Base-by-base conservation (phyloP, 2,113 vertebrate genomes). In the Pardalotus punctatus region DNA sequence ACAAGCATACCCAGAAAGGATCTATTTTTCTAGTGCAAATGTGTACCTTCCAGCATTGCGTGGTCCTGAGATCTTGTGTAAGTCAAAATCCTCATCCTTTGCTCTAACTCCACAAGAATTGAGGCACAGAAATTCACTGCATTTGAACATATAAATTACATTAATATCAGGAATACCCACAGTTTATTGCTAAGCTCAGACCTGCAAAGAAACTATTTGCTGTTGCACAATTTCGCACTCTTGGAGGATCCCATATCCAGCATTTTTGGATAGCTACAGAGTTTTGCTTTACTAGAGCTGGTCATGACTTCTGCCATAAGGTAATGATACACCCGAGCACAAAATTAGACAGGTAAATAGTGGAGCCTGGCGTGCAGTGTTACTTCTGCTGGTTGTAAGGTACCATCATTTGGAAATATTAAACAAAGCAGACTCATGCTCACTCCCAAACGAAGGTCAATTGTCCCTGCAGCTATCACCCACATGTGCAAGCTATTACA, bases 401-500 rank as follows among this genome's bases (percentile, higher is more conserved):
- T 22, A n/a, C 93, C 93, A 50, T 93, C 97, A 65, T 84, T 93
- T 93, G 95, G 94, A 97, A 97, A 93, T 93, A 79, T 53, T 83
- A 94, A 97, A 82, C 91, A 87, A 94, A 94, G 69, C 4, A 84
- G 97, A 71, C 65, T 88, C 27, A 40, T 91, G 91, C 94, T 97
- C 45, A 33, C 89, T 97, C 95, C 87, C 40, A 91, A 83, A 83
- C 0, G 47, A 72, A 81, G 89, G 93, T 96, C 91, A 88, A 83
- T 95, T 57, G 96, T 95, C 94, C 85, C 92, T 31, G 20, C 67
- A 92, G 96, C 95, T 90, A 74, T 81, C 2, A 5, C 33, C 67
- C 81, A 97, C 98, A 98, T 98, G 97, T 98, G 98, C 97, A 98
- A 98, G 82, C 97, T 82, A 98, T 98, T 98, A 98, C 78, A n/a